Conservation (phyloP, 2,888 invertebrate genomes). For the Nematopogon swammerdamellus region DNA sequence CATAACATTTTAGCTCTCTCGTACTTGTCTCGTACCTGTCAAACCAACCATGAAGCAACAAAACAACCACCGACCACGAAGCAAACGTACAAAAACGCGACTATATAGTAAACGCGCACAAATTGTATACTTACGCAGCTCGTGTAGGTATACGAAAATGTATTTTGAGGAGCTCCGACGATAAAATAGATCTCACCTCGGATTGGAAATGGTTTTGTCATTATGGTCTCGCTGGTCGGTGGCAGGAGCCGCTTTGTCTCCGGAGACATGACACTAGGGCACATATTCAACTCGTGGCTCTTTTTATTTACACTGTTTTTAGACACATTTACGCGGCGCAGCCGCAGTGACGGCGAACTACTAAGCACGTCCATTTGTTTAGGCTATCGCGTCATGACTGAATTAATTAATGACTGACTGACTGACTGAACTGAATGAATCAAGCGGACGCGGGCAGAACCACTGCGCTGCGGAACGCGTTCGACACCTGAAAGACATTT, state of each 20-base stretch:
- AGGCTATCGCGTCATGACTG: conserved; percentile 43
- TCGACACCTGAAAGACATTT: too few relatives aligned
- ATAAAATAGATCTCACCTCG: conserved; percentile 54
- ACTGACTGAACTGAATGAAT: not conserved
- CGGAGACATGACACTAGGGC: conserved; percentile 71
- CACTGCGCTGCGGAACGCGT: not conserved
- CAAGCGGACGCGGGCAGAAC: not conserved
- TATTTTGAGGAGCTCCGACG: conserved; percentile 4
- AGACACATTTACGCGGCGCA: conserved; percentile 31
- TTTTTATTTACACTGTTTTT: conserved; percentile 32
- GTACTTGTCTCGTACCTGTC: too few relatives aligned
- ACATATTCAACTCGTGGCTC: conserved; percentile 51
- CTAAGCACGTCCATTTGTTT: conserved; percentile 38
- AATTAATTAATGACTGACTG: conserved; percentile 18
- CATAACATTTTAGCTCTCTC: too few relatives aligned
- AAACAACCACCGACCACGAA: too few relatives aligned
- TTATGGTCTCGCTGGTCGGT: conserved; percentile 79
- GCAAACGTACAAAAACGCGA: too few relatives aligned
- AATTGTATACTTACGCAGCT: too few relatives aligned
- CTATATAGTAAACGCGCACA: too few relatives aligned
- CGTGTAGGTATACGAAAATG: too few relatives aligned
- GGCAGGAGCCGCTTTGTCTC: conserved; percentile 66
- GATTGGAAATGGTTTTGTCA: conserved; percentile 87
- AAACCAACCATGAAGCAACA: too few relatives aligned
- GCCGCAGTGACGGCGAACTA: conserved; percentile 45